Evolutionary conservation across 2,888 invertebrate genomes (phyloP), one percentile per base, ranked within the genome.

Genomic region (Clostera curtula): DNA sequence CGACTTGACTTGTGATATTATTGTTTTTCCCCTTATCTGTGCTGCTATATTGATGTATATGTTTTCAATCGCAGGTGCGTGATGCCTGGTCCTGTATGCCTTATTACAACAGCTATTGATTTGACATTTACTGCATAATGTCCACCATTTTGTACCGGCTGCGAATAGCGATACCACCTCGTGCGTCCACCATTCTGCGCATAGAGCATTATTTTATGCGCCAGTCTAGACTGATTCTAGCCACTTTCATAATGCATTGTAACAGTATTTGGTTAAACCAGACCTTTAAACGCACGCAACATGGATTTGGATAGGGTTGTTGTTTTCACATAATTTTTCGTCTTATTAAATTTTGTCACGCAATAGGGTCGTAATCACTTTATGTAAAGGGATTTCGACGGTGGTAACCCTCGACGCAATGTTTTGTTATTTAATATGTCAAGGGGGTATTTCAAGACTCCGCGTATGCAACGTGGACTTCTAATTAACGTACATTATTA

Each of bases 131-230:
- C 61, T 67, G 68, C 62, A 64, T 61, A 57, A 60, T 59, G 67
- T 64, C 74, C 66, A 65, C 70, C 73, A 74, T 72, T 72, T 72
- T 72, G 72, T 56, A 50, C 54, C 34, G 39, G 24, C 42, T 34
- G 37, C 36, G 46, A 46, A 50, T 49, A 42, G 41, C 49, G 43
- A 49, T 55, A 52, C 44, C 41, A 52, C 44, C 28, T 40, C 40
- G 58, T 50, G 48, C 60, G 58, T 56, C 64, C 62, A 61, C 60
- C 60, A 67, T 69, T 66, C 71, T 66, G 67, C 51, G 51, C 48
- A 39, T 19, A 29, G 6, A 31, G 18, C 25, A 24, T 12, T 31
- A 22, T 17, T 19, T 23, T 23, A 12, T 22, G 35, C 24, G 25
- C 25, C 24, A 34, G 21, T 22, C 36, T 37, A 24, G 20, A 10